These are phyloP conservation scores for Philereme transversata DNA, from an alignment of 2,888 invertebrate genomes.

Conservation along the genomic window DNA sequence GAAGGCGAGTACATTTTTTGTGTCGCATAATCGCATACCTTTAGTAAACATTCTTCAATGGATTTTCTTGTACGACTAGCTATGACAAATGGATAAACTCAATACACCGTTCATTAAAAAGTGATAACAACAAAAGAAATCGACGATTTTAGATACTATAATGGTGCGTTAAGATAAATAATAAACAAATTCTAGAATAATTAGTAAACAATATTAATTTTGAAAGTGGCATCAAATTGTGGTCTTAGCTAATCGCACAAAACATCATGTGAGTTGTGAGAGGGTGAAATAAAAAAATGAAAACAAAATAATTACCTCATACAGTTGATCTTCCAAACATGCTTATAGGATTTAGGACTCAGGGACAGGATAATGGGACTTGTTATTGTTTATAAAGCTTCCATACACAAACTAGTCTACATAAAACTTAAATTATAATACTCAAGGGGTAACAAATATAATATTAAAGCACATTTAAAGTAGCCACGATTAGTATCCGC, in stretches of 20 bases:
- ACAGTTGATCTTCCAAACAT: constrained; percentile 76
- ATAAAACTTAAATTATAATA: constrained; percentile 46
- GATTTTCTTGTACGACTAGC: constrained; percentile 1
- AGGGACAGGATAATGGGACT: constrained; percentile 56
- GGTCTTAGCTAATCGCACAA: constrained; percentile 18
- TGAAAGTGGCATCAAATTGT: not conserved
- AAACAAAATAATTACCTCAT: constrained; percentile 72
- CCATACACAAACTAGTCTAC: constrained; percentile 26
- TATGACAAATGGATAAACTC: not conserved
- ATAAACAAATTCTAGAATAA: not conserved
- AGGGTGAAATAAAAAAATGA: constrained; percentile 45
- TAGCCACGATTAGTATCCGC: constrained; percentile 27
- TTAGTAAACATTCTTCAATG: not conserved
- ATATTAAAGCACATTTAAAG: constrained; percentile 56
- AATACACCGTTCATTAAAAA: not conserved
- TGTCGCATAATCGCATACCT: not conserved
- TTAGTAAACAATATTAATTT: not conserved
- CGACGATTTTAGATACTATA: not conserved
- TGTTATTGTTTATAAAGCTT: constrained; percentile 48
- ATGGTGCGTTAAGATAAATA: not conserved
- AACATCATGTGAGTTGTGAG: constrained; percentile 18
- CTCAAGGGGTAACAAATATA: constrained; percentile 53
- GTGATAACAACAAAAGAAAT: not conserved
- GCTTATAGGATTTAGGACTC: constrained; percentile 62
- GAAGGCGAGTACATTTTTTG: not conserved